Evolutionary conservation across 1,140 invertebrate species (phyloP), one percentile per base, ranked within the genome.

Genomic region (Bombyx mandarina): DNA sequence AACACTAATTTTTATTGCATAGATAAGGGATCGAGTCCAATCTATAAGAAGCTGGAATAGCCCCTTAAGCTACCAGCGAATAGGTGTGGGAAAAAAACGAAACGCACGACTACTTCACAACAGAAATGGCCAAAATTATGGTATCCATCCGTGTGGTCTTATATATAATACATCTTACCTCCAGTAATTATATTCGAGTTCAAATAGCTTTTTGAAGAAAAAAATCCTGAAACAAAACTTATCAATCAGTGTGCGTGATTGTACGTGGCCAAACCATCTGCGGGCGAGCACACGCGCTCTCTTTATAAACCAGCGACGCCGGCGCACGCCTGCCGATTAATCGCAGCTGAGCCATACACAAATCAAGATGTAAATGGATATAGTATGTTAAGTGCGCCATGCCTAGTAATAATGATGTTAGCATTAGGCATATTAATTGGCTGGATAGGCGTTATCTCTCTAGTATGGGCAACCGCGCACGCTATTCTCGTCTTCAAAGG

Each of bases 351-450:
- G 73, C 78, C 75, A 74, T 73, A 79, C 79, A 86, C 83, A 86
- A 86, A 86, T 86, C 82, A 86, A 84, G 79, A 80, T 82, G 83
- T 82, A 86, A 83, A 83, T 79, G 79, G 81, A 86, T 86, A 85
- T 82, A 82, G 77, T 83, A 82, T 83, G 79, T 82, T 86, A 86
- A 86, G 83, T 79, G 76, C 76, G 71, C 75, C 73, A 65, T 72
- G 77, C 71, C 77, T 74, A 75, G 81, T 86, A 86, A 86, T 86
- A 86, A 86, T 84, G 81, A 86, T 86, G 83, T 86, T 86, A 81
- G 83, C 81, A 86, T 86, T 86, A 86, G 81, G 77, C 77, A 82
- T 84, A 84, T 86, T 86, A 86, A 86, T 84, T 86, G 83, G 75
- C 62, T 73, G 77, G 77, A 85, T 82, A 80, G 72, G 67, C 71